A percentile compares a stretch with the other conserved stretches of the same genome.
Evolutionary conservation across 2,888 invertebrate genomes (phyloP).

Genomic region (Aphidoletes aphidimyza): DNA sequence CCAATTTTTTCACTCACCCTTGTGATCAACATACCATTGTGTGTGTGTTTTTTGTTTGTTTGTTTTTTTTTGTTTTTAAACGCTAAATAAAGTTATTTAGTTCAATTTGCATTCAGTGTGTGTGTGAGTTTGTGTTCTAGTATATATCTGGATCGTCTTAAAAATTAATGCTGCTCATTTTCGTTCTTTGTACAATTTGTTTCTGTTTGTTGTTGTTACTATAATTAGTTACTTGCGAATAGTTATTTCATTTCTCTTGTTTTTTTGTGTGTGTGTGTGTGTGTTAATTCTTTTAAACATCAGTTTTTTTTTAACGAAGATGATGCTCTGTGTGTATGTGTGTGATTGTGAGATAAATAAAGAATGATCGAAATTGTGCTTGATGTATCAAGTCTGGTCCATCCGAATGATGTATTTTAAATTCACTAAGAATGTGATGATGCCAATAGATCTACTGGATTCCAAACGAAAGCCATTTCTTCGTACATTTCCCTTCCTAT

Average conservation of each 20-base stretch:
- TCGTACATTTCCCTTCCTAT: background rate
- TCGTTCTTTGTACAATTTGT: slow-evolving; percentile 49
- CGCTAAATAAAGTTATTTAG: background rate
- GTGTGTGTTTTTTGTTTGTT: too few species aligned
- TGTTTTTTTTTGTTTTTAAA: too few species aligned
- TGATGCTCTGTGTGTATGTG: too few species aligned
- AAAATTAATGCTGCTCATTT: slow-evolving; percentile 42
- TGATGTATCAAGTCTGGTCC: too few species aligned
- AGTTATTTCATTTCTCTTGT: background rate
- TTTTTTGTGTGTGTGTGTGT: background rate
- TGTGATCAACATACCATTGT: background rate
- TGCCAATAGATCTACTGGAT: too few species aligned
- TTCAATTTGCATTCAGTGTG: background rate
- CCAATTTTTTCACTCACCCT: background rate
- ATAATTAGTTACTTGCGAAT: slow-evolving; percentile 3
- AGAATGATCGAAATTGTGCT: too few species aligned
- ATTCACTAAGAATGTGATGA: too few species aligned
- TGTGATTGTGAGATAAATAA: too few species aligned
- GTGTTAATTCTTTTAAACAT: background rate
- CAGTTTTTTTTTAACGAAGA: too few species aligned
- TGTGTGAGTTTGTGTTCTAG: background rate
- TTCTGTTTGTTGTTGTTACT: background rate
- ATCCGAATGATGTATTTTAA: too few species aligned
- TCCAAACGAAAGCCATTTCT: too few species aligned
- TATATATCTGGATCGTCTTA: background rate